These are phyloP conservation scores for Phylloscopus trochilus DNA, from an alignment of 2,113 vertebrate species.

Conservation along the genomic window DNA sequence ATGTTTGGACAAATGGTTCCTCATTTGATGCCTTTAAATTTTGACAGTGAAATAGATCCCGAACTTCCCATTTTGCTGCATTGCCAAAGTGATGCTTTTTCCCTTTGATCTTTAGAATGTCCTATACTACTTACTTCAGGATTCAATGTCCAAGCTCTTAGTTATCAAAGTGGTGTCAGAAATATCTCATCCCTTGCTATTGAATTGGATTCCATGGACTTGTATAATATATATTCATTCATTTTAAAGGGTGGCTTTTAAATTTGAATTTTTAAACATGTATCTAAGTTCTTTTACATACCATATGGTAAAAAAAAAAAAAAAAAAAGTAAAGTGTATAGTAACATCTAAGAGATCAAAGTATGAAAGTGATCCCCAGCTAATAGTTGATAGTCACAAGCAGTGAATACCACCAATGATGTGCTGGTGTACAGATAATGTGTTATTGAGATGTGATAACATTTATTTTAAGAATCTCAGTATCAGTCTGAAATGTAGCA, in stretches of 20 bases:
- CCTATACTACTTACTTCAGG: background rate
- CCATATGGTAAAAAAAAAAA: background rate
- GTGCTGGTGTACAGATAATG: background rate
- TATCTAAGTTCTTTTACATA: background rate
- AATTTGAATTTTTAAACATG: background rate
- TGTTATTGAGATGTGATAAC: background rate
- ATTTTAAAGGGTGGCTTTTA: background rate
- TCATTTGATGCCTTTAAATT: background rate
- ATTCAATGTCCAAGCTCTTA: background rate
- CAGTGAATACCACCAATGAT: background rate
- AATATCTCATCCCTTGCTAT: background rate
- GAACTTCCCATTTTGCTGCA: background rate
- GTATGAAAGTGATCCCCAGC: background rate
- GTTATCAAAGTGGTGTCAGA: background rate
- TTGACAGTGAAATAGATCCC: background rate
- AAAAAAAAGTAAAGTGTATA: background rate
- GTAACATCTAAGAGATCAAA: background rate
- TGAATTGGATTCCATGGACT: background rate
- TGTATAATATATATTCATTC: background rate
- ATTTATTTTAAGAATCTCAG: background rate
- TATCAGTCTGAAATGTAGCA: background rate
- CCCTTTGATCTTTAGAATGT: background rate
- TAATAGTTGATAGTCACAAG: background rate
- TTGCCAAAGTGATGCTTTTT: background rate
- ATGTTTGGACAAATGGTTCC: background rate